phyloP scores from a whole-genome alignment of 1,140 invertebrate species.

The Asbolus verrucosus region DNA sequence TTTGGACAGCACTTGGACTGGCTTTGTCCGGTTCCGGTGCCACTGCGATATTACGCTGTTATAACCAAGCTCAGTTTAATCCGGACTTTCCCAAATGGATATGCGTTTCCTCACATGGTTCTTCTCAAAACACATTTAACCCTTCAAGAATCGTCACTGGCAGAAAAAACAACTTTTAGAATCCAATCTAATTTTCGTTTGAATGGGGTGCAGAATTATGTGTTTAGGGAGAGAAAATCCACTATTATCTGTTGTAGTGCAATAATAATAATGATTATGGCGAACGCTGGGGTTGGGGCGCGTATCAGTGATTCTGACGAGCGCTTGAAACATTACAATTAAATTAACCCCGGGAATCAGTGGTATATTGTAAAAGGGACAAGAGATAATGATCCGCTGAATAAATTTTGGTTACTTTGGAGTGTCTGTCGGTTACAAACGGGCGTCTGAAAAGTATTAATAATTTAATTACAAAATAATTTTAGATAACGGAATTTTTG shows the following conservation, averaged over 20 bases:
- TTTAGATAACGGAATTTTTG: too few species aligned
- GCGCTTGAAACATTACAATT: conserved; percentile 39
- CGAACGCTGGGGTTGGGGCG: conserved; percentile 31
- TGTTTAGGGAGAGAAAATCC: conserved; percentile 27
- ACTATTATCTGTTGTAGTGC: conserved; percentile 12
- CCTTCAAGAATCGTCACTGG: conserved; percentile 17
- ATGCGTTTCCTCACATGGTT: conserved; percentile 47
- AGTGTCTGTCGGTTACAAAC: too few species aligned
- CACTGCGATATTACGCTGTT: conserved; percentile 51
- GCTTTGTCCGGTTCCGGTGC: conserved; percentile 57
- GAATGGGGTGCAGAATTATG: conserved; percentile 19
- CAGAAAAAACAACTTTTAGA: conserved; percentile 25
- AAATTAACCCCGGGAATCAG: conserved; percentile 39
- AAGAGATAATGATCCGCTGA: conserved; percentile 31
- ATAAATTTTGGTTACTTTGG: conserved; percentile 22
- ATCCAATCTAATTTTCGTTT: conserved; percentile 31
- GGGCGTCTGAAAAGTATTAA: too few species aligned
- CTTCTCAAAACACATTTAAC: conserved; percentile 41
- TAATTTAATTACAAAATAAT: too few species aligned
- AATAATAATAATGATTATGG: conserved; percentile 36
- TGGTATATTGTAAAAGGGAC: conserved; percentile 31
- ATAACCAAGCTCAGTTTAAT: conserved; percentile 46
- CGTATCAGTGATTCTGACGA: conserved; percentile 39
- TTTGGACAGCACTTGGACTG: conserved; percentile 58
- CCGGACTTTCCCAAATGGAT: conserved; percentile 46